These are phyloP conservation scores for Rynchops niger DNA, from an alignment of 2,113 vertebrate genomes.

Conservation along the genomic window DNA sequence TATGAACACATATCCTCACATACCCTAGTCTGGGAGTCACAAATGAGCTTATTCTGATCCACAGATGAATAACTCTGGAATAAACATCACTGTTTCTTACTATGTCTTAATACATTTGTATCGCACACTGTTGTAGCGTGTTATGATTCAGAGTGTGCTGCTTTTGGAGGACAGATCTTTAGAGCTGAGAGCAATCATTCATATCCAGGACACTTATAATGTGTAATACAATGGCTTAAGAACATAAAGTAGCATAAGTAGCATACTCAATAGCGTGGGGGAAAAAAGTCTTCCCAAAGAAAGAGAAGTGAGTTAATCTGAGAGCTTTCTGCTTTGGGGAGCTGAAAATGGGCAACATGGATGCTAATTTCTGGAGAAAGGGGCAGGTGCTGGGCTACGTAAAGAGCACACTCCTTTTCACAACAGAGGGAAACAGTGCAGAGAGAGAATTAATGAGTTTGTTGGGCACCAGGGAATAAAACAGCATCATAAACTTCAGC, in stretches of 20 bases:
- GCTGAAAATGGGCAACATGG: constrained; percentile 51
- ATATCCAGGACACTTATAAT: not conserved
- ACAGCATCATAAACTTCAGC: constrained; percentile 55
- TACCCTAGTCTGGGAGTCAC: not conserved
- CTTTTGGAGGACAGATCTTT: not conserved
- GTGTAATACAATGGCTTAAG: not conserved
- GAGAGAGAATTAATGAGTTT: constrained; percentile 53
- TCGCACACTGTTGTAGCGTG: not conserved
- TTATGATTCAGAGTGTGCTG: not conserved
- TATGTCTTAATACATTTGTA: not conserved
- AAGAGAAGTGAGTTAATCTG: constrained; percentile 29
- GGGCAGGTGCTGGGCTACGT: constrained; percentile 54
- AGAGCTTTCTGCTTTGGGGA: constrained; percentile 43
- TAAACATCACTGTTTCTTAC: not conserved
- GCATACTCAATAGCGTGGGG: not conserved
- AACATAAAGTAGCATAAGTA: not conserved
- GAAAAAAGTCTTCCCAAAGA: not conserved
- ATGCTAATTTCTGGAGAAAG: constrained; percentile 56
- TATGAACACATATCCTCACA: not conserved
- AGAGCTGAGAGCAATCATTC: not conserved
- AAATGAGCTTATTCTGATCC: not conserved
- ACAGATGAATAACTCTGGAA: not conserved
- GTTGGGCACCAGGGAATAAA: constrained; percentile 57
- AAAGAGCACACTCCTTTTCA: constrained; percentile 40
- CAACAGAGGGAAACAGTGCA: constrained; percentile 7